A percentile compares a stretch with the other conserved stretches of the same genome.
Conservation (phyloP, 2,113 vertebrate genomes). For the Chloroceryle aenea region DNA sequence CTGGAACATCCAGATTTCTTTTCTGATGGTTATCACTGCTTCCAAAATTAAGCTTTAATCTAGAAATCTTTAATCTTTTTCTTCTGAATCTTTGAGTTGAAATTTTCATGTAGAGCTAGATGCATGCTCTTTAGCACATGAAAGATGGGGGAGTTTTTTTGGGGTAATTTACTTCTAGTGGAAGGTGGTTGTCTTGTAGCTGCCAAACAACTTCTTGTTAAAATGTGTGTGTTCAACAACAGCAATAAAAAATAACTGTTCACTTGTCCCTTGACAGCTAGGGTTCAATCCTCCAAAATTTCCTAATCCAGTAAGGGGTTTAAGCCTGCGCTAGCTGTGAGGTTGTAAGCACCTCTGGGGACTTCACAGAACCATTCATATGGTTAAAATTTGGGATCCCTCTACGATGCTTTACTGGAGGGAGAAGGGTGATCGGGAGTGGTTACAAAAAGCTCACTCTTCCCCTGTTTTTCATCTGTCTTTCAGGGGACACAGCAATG, state of each 20-base stretch:
- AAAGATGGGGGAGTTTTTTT: not conserved
- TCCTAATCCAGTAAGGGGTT: not conserved
- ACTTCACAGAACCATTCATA: not conserved
- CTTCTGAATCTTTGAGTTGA: not conserved
- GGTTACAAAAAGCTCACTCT: not conserved
- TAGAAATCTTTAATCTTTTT: not conserved
- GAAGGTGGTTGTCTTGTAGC: not conserved
- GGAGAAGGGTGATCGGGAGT: not conserved
- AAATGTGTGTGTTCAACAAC: not conserved
- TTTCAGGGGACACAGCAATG: constrained; percentile 77
- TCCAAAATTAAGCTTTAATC: not conserved
- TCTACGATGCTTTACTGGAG: not conserved
- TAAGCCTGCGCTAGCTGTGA: not conserved
- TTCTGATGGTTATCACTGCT: not conserved
- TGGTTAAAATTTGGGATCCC: not conserved
- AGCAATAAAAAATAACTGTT: not conserved
- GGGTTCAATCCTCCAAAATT: not conserved
- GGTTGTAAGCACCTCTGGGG: not conserved
- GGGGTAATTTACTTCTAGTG: not conserved
- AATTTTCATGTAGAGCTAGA: not conserved
- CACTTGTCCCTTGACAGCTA: not conserved
- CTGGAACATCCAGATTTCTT: not conserved
- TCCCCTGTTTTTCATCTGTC: not conserved
- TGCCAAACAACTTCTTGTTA: not conserved
- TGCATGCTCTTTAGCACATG: not conserved